Base-by-base conservation (phyloP, 2,113 vertebrate species). In the Saccopteryx leptura region DNA sequence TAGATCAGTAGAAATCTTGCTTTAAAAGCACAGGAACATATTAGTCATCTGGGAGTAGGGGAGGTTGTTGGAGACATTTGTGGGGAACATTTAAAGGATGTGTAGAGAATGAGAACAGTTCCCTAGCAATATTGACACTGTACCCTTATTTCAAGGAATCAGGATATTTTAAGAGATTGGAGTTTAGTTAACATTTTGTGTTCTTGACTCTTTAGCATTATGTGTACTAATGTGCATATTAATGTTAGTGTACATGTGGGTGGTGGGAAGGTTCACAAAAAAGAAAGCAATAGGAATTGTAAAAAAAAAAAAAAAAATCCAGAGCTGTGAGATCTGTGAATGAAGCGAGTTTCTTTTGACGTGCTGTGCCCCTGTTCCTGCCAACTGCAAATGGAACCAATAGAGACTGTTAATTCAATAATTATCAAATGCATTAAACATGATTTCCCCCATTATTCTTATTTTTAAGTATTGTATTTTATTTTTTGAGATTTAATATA, bases 401-500 rank as follows among this genome's bases (percentile, higher is more conserved):
- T 28, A 5, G 50, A 80, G 50, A 74, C 13, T 84, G 10, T 60
- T 88, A 82, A 90, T 88, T 95, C 60, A 90, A 46, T 69, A 90
- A 95, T 82, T 87, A 92, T 21, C 28, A 31, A 56, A 78, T 88
- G 46, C n/a, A 81, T 82, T 71, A 93, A 68, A 90, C 52, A 74
- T 75, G 79, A 75, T 12, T 83, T 86, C 82, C 39, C 18, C 28
- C 48, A 82, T 66, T 75, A 90, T 60, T 90, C 54, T 91, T 54
- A 95, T 79, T 92, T 92, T 93, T 13, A 84, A 93, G 9, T 61
- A 78, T 31, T 78, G 69, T 9, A 66, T 96, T 93, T 92, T 65
- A 75, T 76, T 76, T 91, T 83, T 91, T 81, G 60, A 71, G 23
- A 92, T 96, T 96, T 95, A 94, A 60, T 95, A 87, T 93, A 46